Base-by-base conservation (phyloP, 2,113 vertebrate genomes). In the Urocynchramus pylzowi region DNA sequence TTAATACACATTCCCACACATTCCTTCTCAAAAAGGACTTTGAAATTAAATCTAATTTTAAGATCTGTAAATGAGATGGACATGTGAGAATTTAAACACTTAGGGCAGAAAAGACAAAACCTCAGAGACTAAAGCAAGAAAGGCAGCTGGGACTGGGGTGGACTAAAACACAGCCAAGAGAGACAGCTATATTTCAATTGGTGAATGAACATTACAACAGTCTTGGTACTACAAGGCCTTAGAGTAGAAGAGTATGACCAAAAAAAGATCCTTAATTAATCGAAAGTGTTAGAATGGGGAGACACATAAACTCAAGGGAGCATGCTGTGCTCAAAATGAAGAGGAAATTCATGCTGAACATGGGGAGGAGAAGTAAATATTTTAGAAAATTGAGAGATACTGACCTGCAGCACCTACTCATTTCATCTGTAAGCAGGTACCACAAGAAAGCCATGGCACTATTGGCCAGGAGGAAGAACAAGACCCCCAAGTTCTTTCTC, bases 1-100 rank as follows among this genome's bases (percentile, higher is more conserved):
- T 59, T 94, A 93, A 85, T 54, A 84, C 16, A 93, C 67, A 94
- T 84, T 92, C 80, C 76, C 79, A 94, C 88, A 96, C 63, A 75
- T 64, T 76, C n/a, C 71, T 74, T 59, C 67, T 90, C 75, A 92
- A 63, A 91, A 94, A 68, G 33, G 37, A 81, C 56, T 94, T 70
- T 30, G 75, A 86, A 93, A 96, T 74, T 75, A 90, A 88, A 95
- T 81, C 68, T 84, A 6, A 80, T 85, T 95, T 94, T 73, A 77
- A 88, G 71, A 93, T 83, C 35, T 84, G 47, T 59, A 86, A 94
- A 93, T 90, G 33, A 90, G 93, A 89, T 28, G 91, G 88, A 80
- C 23, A 12, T 20, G 35, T 93, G 75, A 90, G 68, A 93, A 92
- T 89, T 95, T 81, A 86, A 90, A 88, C 56, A 77, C 54, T 67